Conservation (phyloP, 2,888 invertebrate genomes). For the Tenthredo mesomela region DNA sequence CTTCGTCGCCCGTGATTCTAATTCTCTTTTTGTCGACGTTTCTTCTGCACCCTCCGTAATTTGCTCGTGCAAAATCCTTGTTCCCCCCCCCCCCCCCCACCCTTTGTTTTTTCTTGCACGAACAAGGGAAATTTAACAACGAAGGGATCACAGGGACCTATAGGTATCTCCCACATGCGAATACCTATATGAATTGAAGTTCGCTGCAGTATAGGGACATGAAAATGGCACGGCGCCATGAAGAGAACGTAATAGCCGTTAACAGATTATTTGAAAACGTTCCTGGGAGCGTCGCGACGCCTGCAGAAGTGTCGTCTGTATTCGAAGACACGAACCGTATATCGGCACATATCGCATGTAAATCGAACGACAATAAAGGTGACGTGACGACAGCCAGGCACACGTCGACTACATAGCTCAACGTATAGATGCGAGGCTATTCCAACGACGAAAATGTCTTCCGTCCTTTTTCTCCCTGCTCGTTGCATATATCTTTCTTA, state of each 20-base stretch:
- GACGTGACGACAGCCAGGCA: constrained; percentile 63
- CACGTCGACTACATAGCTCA: constrained; percentile 60
- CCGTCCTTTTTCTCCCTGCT: background rate
- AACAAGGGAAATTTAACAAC: background rate
- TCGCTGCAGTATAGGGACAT: constrained; percentile 2
- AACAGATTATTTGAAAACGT: constrained; percentile 48
- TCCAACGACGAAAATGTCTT: background rate
- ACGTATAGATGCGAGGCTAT: constrained; percentile 53
- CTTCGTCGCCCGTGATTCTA: constrained; percentile 24
- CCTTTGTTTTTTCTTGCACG: background rate
- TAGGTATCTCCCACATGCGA: background rate
- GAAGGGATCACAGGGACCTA: background rate
- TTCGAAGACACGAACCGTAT: constrained; percentile 56
- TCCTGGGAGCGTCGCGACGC: background rate
- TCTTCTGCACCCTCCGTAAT: constrained; percentile 25
- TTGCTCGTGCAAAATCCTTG: constrained; percentile 26
- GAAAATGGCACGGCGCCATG: constrained; percentile 10
- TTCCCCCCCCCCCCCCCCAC: too few species aligned
- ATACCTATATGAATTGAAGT: background rate
- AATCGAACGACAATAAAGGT: constrained; percentile 65
- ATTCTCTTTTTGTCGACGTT: constrained; percentile 29
- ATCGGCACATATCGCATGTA: constrained; percentile 65
- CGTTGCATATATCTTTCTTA: constrained; percentile 4
- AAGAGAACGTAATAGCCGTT: constrained; percentile 39
- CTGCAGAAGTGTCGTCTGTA: constrained; percentile 47